These are phyloP conservation scores for Torymus auratus DNA, from an alignment of 2,888 invertebrate species.

Conservation along the genomic window DNA sequence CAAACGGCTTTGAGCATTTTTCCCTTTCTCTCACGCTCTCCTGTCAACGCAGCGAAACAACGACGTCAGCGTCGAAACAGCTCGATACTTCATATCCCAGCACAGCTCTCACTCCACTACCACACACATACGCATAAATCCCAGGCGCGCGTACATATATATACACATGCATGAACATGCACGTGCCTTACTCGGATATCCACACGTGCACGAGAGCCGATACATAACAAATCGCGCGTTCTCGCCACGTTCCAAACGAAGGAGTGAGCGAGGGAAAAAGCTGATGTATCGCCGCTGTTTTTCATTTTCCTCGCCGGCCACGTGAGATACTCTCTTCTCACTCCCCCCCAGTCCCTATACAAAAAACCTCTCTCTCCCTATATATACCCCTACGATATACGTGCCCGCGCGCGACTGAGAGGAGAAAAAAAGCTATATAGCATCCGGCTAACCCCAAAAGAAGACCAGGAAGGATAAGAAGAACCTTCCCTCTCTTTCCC, in stretches of 20 bases:
- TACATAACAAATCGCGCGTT: background rate
- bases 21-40: too few species aligned
- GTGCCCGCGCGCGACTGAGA: too few species aligned
- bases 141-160: too few species aligned
- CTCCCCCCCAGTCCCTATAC: background rate
- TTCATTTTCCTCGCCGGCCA: conserved; percentile 14
- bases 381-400: too few species aligned
- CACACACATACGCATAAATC: too few species aligned
- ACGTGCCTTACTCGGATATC: too few species aligned
- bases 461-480: background rate
- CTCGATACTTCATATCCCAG: conserved; percentile 22
- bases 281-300: conserved; percentile 38
- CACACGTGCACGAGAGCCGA: background rate
- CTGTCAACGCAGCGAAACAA: too few species aligned
- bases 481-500: background rate
- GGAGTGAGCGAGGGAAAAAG: conserved; percentile 7
- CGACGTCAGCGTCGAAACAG: conserved; percentile 5
- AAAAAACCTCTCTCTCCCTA: background rate
- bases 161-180: too few species aligned
- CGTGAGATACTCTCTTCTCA: background rate
- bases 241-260: background rate
- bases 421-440: background rate
- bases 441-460: background rate
- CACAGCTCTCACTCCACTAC: background rate
- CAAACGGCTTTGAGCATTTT: too few species aligned